Base-by-base conservation (phyloP, 2,797 vertebrate species). In the Gymnothorax reevesii region DNA sequence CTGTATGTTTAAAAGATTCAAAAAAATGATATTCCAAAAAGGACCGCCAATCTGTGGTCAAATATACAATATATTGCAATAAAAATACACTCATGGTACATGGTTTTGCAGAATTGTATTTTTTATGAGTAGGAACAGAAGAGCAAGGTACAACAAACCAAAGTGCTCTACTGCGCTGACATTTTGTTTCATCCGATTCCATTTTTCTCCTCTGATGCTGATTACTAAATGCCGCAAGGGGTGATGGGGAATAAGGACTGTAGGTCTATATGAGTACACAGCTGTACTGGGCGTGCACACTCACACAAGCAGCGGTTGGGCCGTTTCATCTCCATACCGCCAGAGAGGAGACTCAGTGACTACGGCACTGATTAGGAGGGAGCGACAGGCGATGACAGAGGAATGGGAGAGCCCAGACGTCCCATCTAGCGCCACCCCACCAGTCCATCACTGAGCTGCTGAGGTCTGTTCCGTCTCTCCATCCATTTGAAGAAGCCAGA, bases 1-100 rank as follows among this genome's bases (percentile, higher is more conserved):
- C 9, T 49, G 80, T 79, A 25, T 59, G 83, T 90, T 52, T 86
- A 9, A 22, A 7, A 86, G 69, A 71, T n/a, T n/a, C 87, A 57
- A 49, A 25, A 85, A 88, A 89, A 4, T 57, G 73, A 86, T 25
- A 71, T 71, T 9, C 3, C 42, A 52, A 27, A 77, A 33, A 15
- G 42, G 42, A 77, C 15, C 5, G 10, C 8, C 73, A 52, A 12
- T 77, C 27, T 49, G 12, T 9, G 33, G 12, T 49, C 52, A 42
- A 42, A 77, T 13, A 77, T 17, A 49, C 49, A 42, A 2, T 13
- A 15, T 9, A 73, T 9, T 73, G 10, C 13, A 33, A 10, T 10
- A 13, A 25, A 8, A 75, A 75, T 42, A 62, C 13, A 62, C n/a
- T n/a, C n/a, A n/a, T n/a, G n/a, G 17, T 12, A 62, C 4, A 13